These are phyloP conservation scores for Himalopsyche kuldschensis DNA, from an alignment of 2,888 invertebrate genomes.

Conservation along the genomic window DNA sequence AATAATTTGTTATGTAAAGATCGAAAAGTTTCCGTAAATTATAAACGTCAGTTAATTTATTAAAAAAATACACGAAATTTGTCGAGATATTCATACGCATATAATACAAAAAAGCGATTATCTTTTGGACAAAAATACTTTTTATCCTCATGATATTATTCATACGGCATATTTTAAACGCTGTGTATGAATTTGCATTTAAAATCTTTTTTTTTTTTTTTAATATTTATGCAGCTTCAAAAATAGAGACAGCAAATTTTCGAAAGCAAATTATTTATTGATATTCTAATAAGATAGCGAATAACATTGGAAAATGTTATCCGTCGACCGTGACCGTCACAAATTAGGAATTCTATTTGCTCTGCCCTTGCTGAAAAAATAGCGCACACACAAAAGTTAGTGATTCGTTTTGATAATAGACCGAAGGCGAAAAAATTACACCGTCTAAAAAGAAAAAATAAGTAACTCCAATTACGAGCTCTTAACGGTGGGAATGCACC, in stretches of 20 bases:
- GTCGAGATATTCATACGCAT: too few relatives aligned
- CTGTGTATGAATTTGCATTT: not conserved
- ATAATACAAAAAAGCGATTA: not conserved
- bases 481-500: constrained; percentile 22
- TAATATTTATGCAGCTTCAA: not conserved
- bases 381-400: not conserved
- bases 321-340: not conserved
- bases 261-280: not conserved
- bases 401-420: not conserved
- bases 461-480: constrained; percentile 13
- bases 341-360: not conserved
- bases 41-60: too few relatives aligned
- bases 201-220: not conserved
- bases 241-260: not conserved
- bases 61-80: too few relatives aligned
- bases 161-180: not conserved
- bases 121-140: not conserved
- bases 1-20: too few relatives aligned
- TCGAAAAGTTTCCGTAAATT: too few relatives aligned
- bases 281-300: not conserved
- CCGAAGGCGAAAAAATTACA: not conserved
- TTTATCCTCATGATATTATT: not conserved
- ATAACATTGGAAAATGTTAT: not conserved
- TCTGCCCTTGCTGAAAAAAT: not conserved
- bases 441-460: not conserved